Base-by-base conservation (phyloP, 2,113 vertebrate genomes). In the Peromyscus californicus region DNA sequence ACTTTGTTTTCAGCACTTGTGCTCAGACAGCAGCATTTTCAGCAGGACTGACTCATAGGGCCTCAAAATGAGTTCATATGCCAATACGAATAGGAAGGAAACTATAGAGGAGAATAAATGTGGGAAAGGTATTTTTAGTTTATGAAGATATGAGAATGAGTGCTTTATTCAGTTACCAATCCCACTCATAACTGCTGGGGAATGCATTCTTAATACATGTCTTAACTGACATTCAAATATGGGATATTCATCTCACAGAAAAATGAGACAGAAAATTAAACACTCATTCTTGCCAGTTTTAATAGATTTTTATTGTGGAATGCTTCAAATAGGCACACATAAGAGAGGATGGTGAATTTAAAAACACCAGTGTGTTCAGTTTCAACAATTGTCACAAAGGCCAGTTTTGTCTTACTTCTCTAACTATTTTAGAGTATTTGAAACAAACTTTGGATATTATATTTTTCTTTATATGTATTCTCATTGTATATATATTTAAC, bases 401-500 rank as follows among this genome's bases (percentile, higher is more conserved):
- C 11, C 61, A 65, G 4, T 70, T 24, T 95, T 91, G 16, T 92
- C 54, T 76, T 63, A 54, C 7, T 15, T 89, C 42, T 65, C n/a
- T 65, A 76, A 13, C 45, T 54, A 3, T 76, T 95, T 90, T 75
- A 29, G 74, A 85, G 85, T 79, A 92, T 92, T 95, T 95, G 78
- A 91, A 93, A 91, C 39, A 97, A 91, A 87, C 88, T 51, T n/a
- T 94, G 42, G n/a, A 67, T 22, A 19, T 78, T 59, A 11, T 91
- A 45, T 85, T n/a, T 85, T 93, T 85, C 95, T 94, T 67, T 88
- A 94, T 5, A 59, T 31, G 26, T 29, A 65, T 65, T 22, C 61
- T 22, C 22, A 65, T 59, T 59, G 15, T 59, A 29, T 65, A 65
- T 65, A 29, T 65, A 10, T 63, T 63, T 63, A 63, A 63, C 61